Evolutionary conservation across 2,113 vertebrate species (phyloP).

Genomic region (Choloepus hoffmanni): DNA sequence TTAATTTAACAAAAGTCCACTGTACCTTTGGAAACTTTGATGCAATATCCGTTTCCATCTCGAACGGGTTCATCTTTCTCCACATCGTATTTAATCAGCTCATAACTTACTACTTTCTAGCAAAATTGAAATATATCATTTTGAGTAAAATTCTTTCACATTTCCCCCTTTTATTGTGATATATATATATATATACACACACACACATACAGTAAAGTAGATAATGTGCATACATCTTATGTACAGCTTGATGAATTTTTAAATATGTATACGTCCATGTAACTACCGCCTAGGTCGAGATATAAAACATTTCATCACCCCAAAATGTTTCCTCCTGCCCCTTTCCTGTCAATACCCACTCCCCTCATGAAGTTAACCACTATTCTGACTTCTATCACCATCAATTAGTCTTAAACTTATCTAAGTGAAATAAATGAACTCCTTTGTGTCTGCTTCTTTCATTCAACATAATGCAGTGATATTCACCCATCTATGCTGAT

Average conservation of each 20-base stretch:
- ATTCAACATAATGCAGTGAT: not conserved
- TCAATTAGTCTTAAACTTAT: not conserved
- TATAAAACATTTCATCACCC: not conserved
- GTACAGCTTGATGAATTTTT: not conserved
- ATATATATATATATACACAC: not conserved
- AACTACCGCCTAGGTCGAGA: not conserved
- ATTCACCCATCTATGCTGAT: not conserved
- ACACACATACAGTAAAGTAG: not conserved
- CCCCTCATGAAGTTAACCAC: not conserved
- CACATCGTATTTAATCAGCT: slow-evolving; percentile 91
- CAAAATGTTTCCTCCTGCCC: not conserved
- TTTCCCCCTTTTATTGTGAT: not conserved
- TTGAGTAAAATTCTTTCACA: slow-evolving; percentile 8
- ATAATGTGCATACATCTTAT: not conserved
- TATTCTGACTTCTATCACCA: not conserved
- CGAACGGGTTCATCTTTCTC: slow-evolving; percentile 90
- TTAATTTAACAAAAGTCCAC: slow-evolving; percentile 28
- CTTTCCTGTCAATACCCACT: not conserved
- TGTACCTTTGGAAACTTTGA: slow-evolving; percentile 90
- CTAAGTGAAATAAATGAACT: not conserved
- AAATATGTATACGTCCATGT: not conserved
- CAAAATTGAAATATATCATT: slow-evolving; percentile 64
- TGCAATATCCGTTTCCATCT: slow-evolving; percentile 89
- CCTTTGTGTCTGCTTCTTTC: not conserved
- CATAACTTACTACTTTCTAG: slow-evolving; percentile 84